A percentile compares a stretch with the other conserved stretches of the same genome.
Conservation (phyloP, 30 jellyfish, hydroid and myxozoan genomes). For the Aurelia coerulea region DNA sequence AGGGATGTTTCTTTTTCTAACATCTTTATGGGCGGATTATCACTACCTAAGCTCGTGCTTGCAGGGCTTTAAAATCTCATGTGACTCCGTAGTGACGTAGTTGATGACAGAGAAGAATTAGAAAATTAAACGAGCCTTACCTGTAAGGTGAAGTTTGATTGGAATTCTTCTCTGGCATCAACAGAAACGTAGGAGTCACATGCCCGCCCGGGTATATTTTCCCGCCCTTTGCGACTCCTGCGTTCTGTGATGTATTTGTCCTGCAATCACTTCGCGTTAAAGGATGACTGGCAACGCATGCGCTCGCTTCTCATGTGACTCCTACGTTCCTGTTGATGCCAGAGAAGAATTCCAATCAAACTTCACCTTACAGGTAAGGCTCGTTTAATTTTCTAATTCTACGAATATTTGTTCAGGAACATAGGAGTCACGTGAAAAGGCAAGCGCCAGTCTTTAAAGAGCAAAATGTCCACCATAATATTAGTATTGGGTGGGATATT, state of each 20-base stretch:
- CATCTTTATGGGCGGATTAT: too few species aligned
- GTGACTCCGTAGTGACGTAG: neutral
- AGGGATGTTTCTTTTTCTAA: too few species aligned
- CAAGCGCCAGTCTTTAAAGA: too few species aligned
- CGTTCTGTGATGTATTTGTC: neutral
- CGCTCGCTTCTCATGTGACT: slow-evolving; percentile 67
- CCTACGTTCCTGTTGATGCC: slow-evolving; percentile 55
- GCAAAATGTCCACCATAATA: too few species aligned
- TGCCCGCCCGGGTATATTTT: neutral
- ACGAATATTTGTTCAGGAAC: too few species aligned
- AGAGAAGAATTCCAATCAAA: slow-evolving; percentile 60
- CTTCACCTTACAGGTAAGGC: slow-evolving; percentile 9
- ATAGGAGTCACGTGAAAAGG: too few species aligned
- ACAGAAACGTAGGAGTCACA: slow-evolving; percentile 20
- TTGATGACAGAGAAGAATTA: slow-evolving; percentile 16
- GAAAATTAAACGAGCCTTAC: too few species aligned
- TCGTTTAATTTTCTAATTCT: too few species aligned
- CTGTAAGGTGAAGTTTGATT: too few species aligned
- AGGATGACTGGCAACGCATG: slow-evolving; percentile 50
- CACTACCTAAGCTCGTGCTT: neutral
- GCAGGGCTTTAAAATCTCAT: slow-evolving; percentile 49
- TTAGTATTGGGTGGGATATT: too few species aligned
- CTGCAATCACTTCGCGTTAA: too few species aligned
- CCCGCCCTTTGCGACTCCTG: slow-evolving; percentile 14
- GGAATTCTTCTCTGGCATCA: too few species aligned